Base-by-base conservation (phyloP, 2,797 vertebrate genomes). In the Onychomys torridus region DNA sequence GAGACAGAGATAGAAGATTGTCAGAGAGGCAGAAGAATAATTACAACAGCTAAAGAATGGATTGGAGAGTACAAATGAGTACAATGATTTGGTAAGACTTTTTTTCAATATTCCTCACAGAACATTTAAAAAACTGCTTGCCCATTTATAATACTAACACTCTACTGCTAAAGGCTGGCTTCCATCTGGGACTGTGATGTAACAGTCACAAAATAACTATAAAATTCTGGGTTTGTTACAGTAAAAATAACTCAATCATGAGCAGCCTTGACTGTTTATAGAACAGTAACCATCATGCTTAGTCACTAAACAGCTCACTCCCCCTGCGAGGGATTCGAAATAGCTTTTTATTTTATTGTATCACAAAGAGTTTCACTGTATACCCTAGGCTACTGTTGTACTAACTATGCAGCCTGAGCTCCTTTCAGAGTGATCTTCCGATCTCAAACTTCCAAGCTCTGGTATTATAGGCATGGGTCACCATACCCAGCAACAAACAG, bases 171-270 rank as follows among this genome's bases (percentile, higher is more conserved):
- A 95, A 92, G 43, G 2, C 29, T 82, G 10, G 6, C 37, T 92
- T 90, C 12, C 25, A 65, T 3, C 5, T 93, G 77, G 25, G 71
- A 4, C 8, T 87, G 90, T 6, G 16, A 63, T 37, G 0, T 86
- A 69, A 65, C 52, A 81, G 10, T 84, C 37, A 69, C 4, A 91
- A 84, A 32, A 63, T 34, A 16, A 46, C 75, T 65, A 61, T 59
- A 37, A 32, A 94, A 77, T 29, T 93, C 77, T 75, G 46, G 0
- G 52, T 90, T 63, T 55, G 76, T 2, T 1, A n/a, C 63, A 12
- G 23, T 7, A 95, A 94, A 95, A 95, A 78, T 79, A 92, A 61
- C 67, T 84, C 23, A 84, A 2, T 69, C 90, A 46, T 77, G 52
- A 46, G 11, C 59, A 81, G 2, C 32, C 77, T 27, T 67, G 23